A percentile compares a stretch with the other conserved stretches of the same genome.
These are phyloP conservation scores for Drosophila rufa DNA, from an alignment of 1,140 invertebrate genomes.

Conservation along the genomic window DNA sequence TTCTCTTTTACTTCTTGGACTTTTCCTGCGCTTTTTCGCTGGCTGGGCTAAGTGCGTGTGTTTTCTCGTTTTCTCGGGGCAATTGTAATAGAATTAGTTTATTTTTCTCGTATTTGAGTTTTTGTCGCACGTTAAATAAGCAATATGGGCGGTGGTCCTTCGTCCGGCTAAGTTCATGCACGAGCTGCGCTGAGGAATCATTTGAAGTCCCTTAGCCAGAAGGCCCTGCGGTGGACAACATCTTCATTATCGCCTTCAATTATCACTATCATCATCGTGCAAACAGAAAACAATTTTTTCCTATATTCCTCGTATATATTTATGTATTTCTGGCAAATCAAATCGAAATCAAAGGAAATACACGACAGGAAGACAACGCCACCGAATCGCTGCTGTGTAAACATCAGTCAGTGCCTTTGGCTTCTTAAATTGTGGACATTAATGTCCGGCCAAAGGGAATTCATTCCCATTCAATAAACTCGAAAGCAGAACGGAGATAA, in stretches of 20 bases:
- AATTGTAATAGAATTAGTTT: constrained; percentile 76
- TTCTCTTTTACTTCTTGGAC: constrained; percentile 11
- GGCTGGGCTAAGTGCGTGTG: constrained; percentile 18
- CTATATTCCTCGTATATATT: background rate
- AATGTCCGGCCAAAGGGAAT: background rate
- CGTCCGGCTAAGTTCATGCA: constrained; percentile 55
- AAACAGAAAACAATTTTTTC: constrained; percentile 61
- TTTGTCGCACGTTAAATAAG: constrained; percentile 55
- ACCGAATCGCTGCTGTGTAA: background rate
- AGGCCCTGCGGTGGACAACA: constrained; percentile 19
- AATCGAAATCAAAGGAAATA: constrained; percentile 66
- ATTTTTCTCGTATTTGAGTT: constrained; percentile 70
- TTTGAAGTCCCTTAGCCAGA: constrained; percentile 46
- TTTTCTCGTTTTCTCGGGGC: constrained; percentile 23
- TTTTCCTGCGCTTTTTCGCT: background rate
- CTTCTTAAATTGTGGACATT: constrained; percentile 13
- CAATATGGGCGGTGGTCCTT: constrained; percentile 2
- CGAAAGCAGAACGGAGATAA: background rate
- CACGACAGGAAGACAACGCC: constrained; percentile 7
- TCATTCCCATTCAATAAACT: constrained; percentile 12
- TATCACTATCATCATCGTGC: constrained; percentile 54
- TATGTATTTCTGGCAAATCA: constrained; percentile 57
- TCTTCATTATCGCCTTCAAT: constrained; percentile 35
- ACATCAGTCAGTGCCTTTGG: constrained; percentile 5
- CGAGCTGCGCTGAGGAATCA: constrained; percentile 59